A percentile compares a stretch with the other conserved stretches of the same genome.
Conservation (phyloP, 2,113 vertebrate genomes). For the Poicephalus gulielmi region DNA sequence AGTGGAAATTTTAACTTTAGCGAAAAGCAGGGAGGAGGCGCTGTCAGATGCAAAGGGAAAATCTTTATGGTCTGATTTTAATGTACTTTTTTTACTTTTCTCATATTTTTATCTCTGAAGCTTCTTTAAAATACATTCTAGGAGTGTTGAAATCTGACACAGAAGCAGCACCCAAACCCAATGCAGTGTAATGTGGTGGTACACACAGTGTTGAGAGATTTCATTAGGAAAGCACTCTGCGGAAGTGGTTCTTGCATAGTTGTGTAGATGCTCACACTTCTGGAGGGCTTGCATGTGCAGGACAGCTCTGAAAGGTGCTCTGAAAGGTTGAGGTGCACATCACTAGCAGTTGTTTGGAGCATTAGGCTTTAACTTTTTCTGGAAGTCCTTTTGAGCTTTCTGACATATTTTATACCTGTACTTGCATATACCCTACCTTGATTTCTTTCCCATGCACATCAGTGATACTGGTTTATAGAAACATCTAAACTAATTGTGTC, state of each 20-base stretch:
- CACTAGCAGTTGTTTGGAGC: background rate
- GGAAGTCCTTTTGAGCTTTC: background rate
- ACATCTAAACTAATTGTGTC: background rate
- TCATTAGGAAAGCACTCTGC: background rate
- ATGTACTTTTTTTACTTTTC: background rate
- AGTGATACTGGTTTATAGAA: background rate
- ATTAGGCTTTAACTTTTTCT: background rate
- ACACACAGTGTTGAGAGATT: background rate
- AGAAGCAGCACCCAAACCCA: background rate
- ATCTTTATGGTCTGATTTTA: background rate
- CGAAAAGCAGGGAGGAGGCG: background rate
- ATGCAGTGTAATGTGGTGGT: background rate
- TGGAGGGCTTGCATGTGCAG: background rate
- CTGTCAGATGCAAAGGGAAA: background rate
- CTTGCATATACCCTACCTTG: background rate
- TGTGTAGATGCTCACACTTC: rapidly evolving
- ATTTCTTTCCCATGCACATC: background rate
- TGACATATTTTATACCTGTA: background rate
- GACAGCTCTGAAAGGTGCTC: background rate
- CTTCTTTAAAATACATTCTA: background rate
- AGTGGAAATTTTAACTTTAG: background rate
- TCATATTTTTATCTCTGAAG: background rate
- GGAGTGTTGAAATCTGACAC: background rate
- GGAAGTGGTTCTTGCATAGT: background rate
- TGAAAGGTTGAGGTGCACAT: background rate